A percentile compares a stretch with the other conserved stretches of the same genome.
Conservation (phyloP, 2,888 invertebrate species). For the Choreutis nemorana region DNA sequence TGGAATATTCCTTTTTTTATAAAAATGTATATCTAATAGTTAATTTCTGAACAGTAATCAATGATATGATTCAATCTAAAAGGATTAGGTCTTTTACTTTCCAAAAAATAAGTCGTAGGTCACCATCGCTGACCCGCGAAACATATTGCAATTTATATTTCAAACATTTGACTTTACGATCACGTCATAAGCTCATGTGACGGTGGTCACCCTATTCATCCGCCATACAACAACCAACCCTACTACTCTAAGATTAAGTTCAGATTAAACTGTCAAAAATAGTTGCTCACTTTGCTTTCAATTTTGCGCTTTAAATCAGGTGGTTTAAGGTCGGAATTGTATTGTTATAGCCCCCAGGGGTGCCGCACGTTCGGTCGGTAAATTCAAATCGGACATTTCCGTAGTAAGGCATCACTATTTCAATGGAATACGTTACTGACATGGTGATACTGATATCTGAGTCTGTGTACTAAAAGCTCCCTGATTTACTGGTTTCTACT, state of each 20-base stretch:
- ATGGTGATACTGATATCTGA: slow-evolving; percentile 28
- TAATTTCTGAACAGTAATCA: too few species aligned
- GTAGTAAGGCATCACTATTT: slow-evolving; percentile 29
- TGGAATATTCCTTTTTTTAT: too few species aligned
- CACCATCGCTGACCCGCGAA: slow-evolving; percentile 1
- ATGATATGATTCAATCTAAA: too few species aligned
- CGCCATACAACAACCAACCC: slow-evolving; percentile 3
- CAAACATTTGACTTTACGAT: slow-evolving; percentile 18
- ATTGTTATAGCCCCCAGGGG: not conserved
- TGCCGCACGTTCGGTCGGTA: slow-evolving; percentile 31
- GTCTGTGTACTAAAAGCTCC: too few species aligned
- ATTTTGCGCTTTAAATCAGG: slow-evolving; percentile 1
- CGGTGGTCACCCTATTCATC: not conserved
- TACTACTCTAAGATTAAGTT: slow-evolving; percentile 13
- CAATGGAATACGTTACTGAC: slow-evolving; percentile 33
- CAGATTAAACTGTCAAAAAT: not conserved
- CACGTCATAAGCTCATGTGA: slow-evolving; percentile 1
- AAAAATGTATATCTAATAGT: too few species aligned
- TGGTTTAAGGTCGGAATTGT: not conserved
- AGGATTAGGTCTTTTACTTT: too few species aligned
- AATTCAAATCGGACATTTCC: slow-evolving; percentile 28
- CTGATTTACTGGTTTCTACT: too few species aligned
- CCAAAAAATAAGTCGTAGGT: too few species aligned
- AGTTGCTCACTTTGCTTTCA: not conserved
- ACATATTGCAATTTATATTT: slow-evolving; percentile 12